Evolutionary conservation across 2,797 vertebrate species (phyloP).

Genomic region (Darevskia nairensis): DNA sequence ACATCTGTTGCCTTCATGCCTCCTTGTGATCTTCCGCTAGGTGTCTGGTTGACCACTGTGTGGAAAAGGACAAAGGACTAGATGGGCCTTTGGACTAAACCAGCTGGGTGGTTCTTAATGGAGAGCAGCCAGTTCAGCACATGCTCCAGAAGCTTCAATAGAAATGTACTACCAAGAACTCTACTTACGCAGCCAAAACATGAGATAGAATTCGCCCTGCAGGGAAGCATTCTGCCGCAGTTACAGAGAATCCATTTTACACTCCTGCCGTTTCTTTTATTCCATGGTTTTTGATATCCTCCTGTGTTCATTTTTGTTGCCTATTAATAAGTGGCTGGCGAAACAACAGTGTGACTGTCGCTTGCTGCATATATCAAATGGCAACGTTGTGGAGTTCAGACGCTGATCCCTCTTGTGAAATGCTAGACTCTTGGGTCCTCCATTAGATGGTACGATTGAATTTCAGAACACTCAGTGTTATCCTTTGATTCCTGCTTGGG

Average conservation of each 20-base stretch:
- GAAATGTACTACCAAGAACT: background rate
- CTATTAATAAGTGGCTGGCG: constrained; percentile 33
- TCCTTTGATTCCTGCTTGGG: constrained; percentile 45
- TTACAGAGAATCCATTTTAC: background rate
- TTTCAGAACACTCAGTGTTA: constrained; percentile 22
- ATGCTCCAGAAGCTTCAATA: background rate
- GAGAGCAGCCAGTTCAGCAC: too few species aligned
- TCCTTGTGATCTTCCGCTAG: too few species aligned
- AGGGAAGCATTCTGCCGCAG: too few species aligned
- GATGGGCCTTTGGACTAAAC: too few species aligned
- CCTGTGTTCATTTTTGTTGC: background rate
- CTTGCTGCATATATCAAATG: constrained; percentile 10
- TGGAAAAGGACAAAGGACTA: too few species aligned
- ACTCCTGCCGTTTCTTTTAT: constrained; percentile 5
- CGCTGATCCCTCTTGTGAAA: constrained; percentile 46
- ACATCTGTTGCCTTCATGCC: too few species aligned
- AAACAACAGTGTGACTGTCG: constrained; percentile 39
- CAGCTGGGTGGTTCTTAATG: too few species aligned
- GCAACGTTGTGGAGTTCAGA: constrained; percentile 31
- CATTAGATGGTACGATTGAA: background rate
- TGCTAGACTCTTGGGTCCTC: background rate
- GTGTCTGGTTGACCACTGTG: too few species aligned
- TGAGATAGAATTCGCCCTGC: background rate
- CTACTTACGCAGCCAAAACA: background rate
- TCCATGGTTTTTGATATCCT: background rate